Evolutionary conservation across 2,113 vertebrate species (phyloP).

Genomic region (Naja naja): DNA sequence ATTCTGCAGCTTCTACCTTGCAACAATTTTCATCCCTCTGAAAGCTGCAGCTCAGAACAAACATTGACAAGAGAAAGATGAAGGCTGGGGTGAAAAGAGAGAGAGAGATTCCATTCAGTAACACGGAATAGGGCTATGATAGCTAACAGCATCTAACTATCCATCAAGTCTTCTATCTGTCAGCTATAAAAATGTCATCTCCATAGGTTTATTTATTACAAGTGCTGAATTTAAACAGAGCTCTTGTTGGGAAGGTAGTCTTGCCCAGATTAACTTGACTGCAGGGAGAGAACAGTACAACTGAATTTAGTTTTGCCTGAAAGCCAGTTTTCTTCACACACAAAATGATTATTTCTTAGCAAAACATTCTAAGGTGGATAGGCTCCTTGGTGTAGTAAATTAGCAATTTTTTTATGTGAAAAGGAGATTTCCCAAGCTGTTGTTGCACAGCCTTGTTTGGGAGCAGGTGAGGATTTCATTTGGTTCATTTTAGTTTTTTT

Average conservation of each 20-base stretch:
- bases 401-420: neutral
- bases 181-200: slow-evolving; percentile 48
- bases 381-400: neutral
- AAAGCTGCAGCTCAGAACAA: slow-evolving; percentile 49
- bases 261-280: neutral
- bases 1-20: slow-evolving; percentile 62
- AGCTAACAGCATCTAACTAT: slow-evolving; percentile 52
- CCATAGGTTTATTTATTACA: slow-evolving; percentile 47
- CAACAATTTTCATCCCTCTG: slow-evolving; percentile 57
- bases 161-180: slow-evolving; percentile 47
- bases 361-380: neutral
- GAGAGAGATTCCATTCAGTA: slow-evolving; percentile 37
- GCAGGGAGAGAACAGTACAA: no score
- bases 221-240: slow-evolving; percentile 25
- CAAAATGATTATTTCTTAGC: neutral
- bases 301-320: neutral
- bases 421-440: neutral
- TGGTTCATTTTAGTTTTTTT: neutral
- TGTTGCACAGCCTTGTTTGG: neutral
- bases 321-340: neutral
- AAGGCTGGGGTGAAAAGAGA: slow-evolving; percentile 21
- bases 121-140: slow-evolving; percentile 41
- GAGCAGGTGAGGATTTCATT: neutral
- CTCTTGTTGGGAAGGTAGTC: neutral
- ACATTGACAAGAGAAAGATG: slow-evolving; percentile 61